Percentiles rank a stretch among this genome's conserved stretches.
Evolutionary conservation across 2,113 vertebrate genomes (phyloP).

Genomic region (Anser cygnoides): DNA sequence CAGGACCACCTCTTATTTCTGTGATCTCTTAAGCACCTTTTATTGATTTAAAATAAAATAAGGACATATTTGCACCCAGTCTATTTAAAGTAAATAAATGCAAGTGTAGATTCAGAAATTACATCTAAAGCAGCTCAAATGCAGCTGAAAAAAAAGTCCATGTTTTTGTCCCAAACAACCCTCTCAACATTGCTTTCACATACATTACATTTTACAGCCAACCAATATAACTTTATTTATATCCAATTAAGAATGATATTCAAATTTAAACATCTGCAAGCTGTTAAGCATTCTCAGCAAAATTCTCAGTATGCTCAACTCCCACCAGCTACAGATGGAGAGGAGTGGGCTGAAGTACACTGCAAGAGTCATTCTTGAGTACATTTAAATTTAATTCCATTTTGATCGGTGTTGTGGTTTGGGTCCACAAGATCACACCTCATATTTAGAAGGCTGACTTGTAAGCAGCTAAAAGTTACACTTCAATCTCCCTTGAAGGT

Average conservation of each 20-base stretch:
- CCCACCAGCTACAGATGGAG: slow-evolving; percentile 65
- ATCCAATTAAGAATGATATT: background rate
- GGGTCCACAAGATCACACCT: background rate
- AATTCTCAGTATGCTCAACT: slow-evolving; percentile 36
- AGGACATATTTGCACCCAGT: background rate
- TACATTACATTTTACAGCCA: background rate
- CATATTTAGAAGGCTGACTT: slow-evolving; percentile 6
- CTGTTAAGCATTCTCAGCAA: background rate
- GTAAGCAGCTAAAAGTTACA: background rate
- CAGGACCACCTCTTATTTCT: background rate
- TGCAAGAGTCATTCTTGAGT: slow-evolving; percentile 9
- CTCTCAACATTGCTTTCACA: background rate
- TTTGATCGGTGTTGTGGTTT: background rate
- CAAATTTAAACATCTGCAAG: slow-evolving; percentile 27
- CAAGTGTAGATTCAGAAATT: background rate
- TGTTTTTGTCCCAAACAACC: background rate
- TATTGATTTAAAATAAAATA: background rate
- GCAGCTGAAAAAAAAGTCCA: background rate
- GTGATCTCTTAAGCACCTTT: background rate
- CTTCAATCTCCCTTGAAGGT: background rate
- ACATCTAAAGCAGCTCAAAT: background rate
- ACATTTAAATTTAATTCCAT: slow-evolving; percentile 30
- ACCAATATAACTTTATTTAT: background rate
- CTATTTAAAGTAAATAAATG: background rate
- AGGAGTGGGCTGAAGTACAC: slow-evolving; percentile 13